Percentiles rank a stretch among this genome's conserved stretches.
phyloP scores from a whole-genome alignment of 2,113 vertebrate genomes.

The Uria aalge region DNA sequence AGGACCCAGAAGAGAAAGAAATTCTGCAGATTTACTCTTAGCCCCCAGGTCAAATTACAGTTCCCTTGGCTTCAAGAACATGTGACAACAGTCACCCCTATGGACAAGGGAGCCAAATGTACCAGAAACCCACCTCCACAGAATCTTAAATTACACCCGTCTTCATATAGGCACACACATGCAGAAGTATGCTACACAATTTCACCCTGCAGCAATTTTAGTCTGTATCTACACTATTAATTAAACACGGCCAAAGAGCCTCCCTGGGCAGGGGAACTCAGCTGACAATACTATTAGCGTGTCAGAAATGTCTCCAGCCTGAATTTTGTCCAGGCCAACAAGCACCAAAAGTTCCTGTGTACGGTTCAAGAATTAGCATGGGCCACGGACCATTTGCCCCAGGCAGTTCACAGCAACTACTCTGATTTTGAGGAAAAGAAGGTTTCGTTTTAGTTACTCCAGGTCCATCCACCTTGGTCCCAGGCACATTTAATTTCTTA shows the following conservation, averaged over 20 bases:
- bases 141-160: not conserved
- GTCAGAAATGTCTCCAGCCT: not conserved
- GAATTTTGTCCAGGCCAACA: not conserved
- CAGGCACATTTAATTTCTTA: not conserved
- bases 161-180: rapidly evolving
- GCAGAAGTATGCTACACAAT: not conserved
- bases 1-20: not conserved
- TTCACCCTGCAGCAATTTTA: not conserved
- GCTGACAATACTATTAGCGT: not conserved
- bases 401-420: not conserved
- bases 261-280: not conserved
- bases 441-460: not conserved
- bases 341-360: not conserved
- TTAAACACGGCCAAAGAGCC: not conserved
- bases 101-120: rapidly evolving
- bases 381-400: not conserved
- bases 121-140: not conserved
- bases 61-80: not conserved
- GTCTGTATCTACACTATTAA: not conserved
- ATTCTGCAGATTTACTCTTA: not conserved
- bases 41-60: not conserved
- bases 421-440: not conserved
- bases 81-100: not conserved
- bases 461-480: not conserved
- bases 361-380: not conserved